Conservation (phyloP, 1,140 invertebrate species). For the Orussus abietinus region DNA sequence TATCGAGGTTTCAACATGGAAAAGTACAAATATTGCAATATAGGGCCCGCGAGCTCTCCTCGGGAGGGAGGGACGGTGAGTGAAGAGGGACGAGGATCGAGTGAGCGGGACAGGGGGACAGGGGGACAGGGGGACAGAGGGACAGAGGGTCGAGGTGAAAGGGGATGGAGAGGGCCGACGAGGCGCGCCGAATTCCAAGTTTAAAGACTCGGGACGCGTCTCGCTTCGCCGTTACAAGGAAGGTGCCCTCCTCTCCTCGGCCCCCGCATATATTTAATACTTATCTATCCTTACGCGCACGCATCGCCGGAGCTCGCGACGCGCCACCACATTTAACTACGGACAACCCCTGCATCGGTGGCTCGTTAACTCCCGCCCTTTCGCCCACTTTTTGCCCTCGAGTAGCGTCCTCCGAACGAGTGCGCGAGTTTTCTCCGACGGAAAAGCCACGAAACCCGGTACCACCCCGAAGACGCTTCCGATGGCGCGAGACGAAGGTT, state of each 20-base stretch:
- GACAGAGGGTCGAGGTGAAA: constrained; percentile 8
- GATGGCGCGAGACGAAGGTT: too few relatives aligned
- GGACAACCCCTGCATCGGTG: constrained; percentile 28
- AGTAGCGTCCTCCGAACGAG: too few relatives aligned
- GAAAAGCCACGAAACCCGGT: too few relatives aligned
- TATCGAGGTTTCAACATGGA: constrained; percentile 56
- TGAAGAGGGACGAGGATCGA: constrained; percentile 21
- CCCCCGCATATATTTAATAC: constrained; percentile 53
- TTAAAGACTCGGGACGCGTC: too few relatives aligned
- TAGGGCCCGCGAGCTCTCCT: constrained; percentile 53
- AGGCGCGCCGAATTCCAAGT: constrained; percentile 9
- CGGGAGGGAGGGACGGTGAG: constrained; percentile 50
- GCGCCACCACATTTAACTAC: constrained; percentile 38
- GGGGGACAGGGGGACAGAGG: background rate
- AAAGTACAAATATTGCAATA: constrained; percentile 57
- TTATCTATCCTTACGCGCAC: constrained; percentile 35
- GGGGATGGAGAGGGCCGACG: background rate
- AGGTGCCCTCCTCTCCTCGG: constrained; percentile 50
- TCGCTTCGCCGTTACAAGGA: constrained; percentile 32
- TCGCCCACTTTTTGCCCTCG: too few relatives aligned
- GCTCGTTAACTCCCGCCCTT: constrained; percentile 12
- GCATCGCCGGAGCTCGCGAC: constrained; percentile 25
- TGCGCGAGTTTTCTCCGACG: too few relatives aligned
- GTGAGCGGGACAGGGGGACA: constrained; percentile 11
- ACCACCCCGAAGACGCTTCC: too few relatives aligned